phyloP scores from a whole-genome alignment of 2,888 invertebrate genomes.

The Cremastinae sp. region DNA sequence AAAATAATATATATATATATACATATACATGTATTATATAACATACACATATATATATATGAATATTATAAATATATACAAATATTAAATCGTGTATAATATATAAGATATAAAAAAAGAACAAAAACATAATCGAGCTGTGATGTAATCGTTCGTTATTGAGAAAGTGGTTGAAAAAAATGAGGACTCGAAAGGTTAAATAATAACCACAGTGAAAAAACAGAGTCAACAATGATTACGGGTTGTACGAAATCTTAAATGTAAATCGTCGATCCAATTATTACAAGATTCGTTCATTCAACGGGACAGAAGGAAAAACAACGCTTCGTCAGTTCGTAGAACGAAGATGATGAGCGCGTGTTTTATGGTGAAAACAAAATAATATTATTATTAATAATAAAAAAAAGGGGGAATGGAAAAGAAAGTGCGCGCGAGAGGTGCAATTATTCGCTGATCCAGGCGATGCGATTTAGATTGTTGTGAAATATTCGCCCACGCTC shows the following conservation, averaged over 20 bases:
- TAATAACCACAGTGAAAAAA: conserved; percentile 12
- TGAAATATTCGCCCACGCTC: conserved; percentile 64
- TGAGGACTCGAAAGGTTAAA: conserved; percentile 23
- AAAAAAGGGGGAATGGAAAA: background rate
- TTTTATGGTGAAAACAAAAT: conserved; percentile 23
- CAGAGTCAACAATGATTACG: conserved; percentile 26
- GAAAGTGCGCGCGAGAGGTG: conserved; percentile 19
- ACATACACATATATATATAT: conserved; percentile 17
- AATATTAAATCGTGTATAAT: conserved; percentile 44
- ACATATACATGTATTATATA: conserved; percentile 20
- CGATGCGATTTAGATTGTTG: conserved; percentile 65
- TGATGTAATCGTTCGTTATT: conserved; percentile 69
- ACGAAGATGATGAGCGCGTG: conserved; percentile 29
- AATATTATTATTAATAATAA: background rate
- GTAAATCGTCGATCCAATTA: conserved; percentile 41
- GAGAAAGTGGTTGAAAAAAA: conserved; percentile 37
- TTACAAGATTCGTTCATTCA: conserved; percentile 13
- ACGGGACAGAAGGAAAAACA: conserved; percentile 1
- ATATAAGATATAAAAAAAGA: conserved; percentile 48
- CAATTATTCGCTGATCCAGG: conserved; percentile 45
- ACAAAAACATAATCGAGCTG: conserved; percentile 76
- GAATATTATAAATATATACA: conserved; percentile 26
- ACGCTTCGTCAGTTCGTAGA: conserved; percentile 16
- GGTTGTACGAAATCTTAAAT: conserved; percentile 35
- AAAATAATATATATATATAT: conserved; percentile 17